Base-by-base conservation (phyloP, 1,140 invertebrate genomes). In the Lasaia peninsularis region DNA sequence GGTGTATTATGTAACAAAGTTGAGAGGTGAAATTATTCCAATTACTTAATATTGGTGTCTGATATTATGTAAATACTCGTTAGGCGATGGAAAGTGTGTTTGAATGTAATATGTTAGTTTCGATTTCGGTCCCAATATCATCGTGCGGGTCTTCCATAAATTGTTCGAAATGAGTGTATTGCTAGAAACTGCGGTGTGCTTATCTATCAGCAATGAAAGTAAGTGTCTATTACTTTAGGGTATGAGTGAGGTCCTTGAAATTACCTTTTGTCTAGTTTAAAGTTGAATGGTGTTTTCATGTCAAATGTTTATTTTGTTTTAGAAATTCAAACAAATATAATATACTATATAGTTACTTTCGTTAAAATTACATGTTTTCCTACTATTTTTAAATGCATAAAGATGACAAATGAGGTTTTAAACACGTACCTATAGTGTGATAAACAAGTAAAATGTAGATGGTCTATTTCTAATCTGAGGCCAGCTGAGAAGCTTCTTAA, bases 1-100 rank as follows among this genome's bases (percentile, higher is more conserved):
- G 76, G 68, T 61, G 55, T 51, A 63, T 83, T 82, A 84, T 75
- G 80, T 85, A 85, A 84, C 54, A 62, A 67, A 35, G 70, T 88
- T 75, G 74, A 85, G 75, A 86, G 80, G 78, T 87, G 80, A 88
- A 88, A 88, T 80, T 77, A 75, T 64, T 60, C 40, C 57, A 67
- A 75, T 81, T 76, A 72, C 75, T 72, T 80, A 75, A 80, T 75
- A 28, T 28, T 28, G 24, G 8, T 28, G 24, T 28, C 24, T 28
- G 24, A 28, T 28, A 73, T 82, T 78, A 65, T 62, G 60, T 51
- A 44, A 12, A 62, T 50, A 11, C 18, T 21, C 58, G 58, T 56
- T 62, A 55, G 66, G 57, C 69, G 65, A 69, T 79, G 69, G 78
- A 84, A 84, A 84, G 78, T 80, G 77, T 80, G 56, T 65, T 56